phyloP scores from a whole-genome alignment of 2,888 invertebrate species.

The Rhabditoides inermis region DNA sequence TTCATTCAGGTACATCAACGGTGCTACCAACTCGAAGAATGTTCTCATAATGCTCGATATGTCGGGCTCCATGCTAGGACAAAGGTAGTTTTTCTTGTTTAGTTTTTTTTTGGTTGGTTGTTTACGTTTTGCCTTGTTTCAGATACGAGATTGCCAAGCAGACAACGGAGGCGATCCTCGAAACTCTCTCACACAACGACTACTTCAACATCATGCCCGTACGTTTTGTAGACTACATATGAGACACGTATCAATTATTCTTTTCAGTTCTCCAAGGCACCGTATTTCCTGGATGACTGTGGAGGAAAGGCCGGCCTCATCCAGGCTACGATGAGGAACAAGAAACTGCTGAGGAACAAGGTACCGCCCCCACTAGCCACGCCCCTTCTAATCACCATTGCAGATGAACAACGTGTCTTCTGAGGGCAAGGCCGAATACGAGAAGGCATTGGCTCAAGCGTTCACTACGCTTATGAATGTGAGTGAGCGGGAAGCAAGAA shows the following conservation, averaged over 20 bases:
- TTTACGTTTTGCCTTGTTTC: neutral
- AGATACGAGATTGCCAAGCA: conserved; percentile 76
- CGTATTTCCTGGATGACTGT: conserved; percentile 72
- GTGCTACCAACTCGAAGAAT: conserved; percentile 93
- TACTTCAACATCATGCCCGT: conserved; percentile 80
- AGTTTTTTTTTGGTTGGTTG: neutral
- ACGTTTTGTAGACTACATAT: too few species aligned
- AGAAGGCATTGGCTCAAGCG: conserved; percentile 71
- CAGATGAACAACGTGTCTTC: conserved; percentile 64
- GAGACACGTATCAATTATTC: neutral
- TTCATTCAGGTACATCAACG: conserved; percentile 73
- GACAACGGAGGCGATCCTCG: conserved; percentile 78
- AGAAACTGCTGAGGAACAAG: conserved; percentile 24
- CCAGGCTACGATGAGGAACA: conserved; percentile 66
- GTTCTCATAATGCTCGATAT: conserved; percentile 86
- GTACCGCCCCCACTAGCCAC: neutral
- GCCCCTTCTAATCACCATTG: too few species aligned
- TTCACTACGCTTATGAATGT: conserved; percentile 71
- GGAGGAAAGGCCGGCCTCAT: conserved; percentile 70
- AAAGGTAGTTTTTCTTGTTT: conserved; percentile 55
- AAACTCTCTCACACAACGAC: conserved; percentile 93
- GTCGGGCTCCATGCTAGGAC: conserved; percentile 85
- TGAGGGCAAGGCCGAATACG: conserved; percentile 74
- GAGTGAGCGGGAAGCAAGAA: too few species aligned
- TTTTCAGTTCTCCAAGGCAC: conserved; percentile 64